Percentiles rank a stretch among this genome's conserved stretches.
phyloP scores from a whole-genome alignment of 92 coral and sea anemone species.

The Zoanthus solanderi region DNA sequence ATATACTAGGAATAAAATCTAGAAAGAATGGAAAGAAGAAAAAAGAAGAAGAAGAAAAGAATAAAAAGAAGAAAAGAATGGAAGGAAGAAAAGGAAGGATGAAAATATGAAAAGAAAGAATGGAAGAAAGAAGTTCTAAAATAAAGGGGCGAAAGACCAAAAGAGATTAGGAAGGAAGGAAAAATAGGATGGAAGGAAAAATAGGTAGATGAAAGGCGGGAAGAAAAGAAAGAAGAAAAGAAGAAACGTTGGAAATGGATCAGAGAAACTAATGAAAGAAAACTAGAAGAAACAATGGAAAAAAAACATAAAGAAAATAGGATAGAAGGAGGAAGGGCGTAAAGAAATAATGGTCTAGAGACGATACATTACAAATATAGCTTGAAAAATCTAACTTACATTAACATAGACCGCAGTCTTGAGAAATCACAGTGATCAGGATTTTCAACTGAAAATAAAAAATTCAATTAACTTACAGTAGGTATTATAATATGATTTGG shows the following conservation, averaged over 20 bases:
- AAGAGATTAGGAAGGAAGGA: not conserved
- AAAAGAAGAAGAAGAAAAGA: too few species aligned
- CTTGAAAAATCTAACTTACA: constrained; percentile 68
- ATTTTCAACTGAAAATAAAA: constrained; percentile 86
- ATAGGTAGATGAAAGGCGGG: not conserved
- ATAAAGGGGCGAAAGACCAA: not conserved
- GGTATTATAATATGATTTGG: too few species aligned
- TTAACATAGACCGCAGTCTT: constrained; percentile 92
- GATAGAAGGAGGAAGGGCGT: not conserved
- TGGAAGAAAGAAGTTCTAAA: not conserved
- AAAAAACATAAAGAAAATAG: not conserved
- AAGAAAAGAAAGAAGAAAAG: not conserved
- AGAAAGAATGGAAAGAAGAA: too few species aligned
- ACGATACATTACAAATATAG: not conserved
- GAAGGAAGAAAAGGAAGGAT: not conserved
- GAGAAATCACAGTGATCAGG: constrained; percentile 98
- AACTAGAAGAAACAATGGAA: too few species aligned
- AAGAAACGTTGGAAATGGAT: not conserved
- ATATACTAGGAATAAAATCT: too few species aligned
- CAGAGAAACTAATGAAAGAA: not conserved
- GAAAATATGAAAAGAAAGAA: not conserved
- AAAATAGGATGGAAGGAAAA: not conserved
- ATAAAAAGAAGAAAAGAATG: not conserved
- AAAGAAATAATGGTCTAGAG: not conserved
- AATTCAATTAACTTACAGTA: not conserved